Conservation (phyloP, 2,797 vertebrate species). For the Micrastur ruficollis region DNA sequence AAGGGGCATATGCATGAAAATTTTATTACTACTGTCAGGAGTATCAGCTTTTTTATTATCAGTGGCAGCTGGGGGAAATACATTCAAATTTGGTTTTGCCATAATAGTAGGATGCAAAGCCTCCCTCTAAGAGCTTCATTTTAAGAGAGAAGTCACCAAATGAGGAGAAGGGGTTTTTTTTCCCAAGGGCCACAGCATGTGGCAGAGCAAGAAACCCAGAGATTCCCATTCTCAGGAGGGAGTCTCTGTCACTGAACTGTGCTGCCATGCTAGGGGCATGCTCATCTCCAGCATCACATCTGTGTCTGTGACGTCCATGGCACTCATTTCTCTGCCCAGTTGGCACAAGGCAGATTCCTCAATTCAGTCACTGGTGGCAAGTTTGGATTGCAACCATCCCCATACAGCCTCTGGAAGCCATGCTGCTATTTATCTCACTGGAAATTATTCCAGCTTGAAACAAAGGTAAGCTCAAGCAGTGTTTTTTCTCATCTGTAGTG, state of each 20-base stretch:
- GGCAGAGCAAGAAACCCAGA: neutral
- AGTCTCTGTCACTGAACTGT: fast-evolving
- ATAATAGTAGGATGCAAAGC: neutral
- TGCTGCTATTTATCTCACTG: neutral
- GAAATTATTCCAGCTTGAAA: neutral
- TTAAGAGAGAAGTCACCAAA: neutral
- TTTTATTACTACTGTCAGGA: neutral
- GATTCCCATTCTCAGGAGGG: neutral
- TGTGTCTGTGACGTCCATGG: neutral
- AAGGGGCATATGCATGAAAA: neutral
- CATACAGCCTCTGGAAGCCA: neutral
- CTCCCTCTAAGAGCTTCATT: neutral
- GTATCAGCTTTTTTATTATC: neutral
- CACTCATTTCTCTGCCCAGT: neutral
- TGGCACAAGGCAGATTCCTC: neutral
- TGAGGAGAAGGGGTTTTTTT: neutral
- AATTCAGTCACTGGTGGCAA: neutral
- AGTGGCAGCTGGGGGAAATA: neutral
- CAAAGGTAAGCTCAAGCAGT: neutral
- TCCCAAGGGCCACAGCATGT: fast-evolving
- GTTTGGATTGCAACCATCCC: neutral
- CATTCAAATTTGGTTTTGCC: neutral
- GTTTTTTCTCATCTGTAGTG: neutral
- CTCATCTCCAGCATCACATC: neutral
- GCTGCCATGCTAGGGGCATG: neutral